Base-by-base conservation (phyloP, 2,888 invertebrate species). In the Cephus rjabovi region DNA sequence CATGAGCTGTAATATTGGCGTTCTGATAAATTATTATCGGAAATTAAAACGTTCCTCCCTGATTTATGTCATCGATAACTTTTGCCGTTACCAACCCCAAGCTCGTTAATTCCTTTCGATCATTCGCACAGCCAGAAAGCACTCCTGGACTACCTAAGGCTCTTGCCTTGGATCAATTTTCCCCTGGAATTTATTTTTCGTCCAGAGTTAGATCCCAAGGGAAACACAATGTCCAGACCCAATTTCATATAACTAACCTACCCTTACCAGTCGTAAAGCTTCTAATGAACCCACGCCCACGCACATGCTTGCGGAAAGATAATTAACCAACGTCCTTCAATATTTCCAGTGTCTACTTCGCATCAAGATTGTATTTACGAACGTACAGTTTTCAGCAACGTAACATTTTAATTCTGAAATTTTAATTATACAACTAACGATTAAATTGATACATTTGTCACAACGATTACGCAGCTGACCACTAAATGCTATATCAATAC, bases 1-100 rank as follows among this genome's bases (percentile, higher is more conserved):
- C 9, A 30, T 3, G 34, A 12, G 33, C 31, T 11, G 34, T 34
- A 34, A 34, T 74, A 75, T 35, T 69, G n/a, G 37, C 30, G 37
- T 40, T 12, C 69, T n/a, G 77, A 68, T 81, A 81, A 81, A 81
- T 84, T 83, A 83, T 82, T 79, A 81, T 78, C 82, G 82, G 79
- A 83, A 83, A 83, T 81, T 81, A 80, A 82, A 81, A 81, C 80
- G 81, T 79, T 81, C 74, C 78, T 33, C 40, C 71, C 73, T 82
- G 81, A 83, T 83, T 84, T 82, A 82, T 78, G 77, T 73, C 74
- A 75, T 76, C 78, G 80, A 83, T 82, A 82, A 82, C 79, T 79
- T 81, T 81, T 34, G 3, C 23, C 34, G 4, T 74, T 34, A 34
- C 34, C 23, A n/a, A 33, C 30, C 71, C 71, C 71, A 71, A 31